These are phyloP conservation scores for Aphelinus certus DNA, from an alignment of 1,140 invertebrate genomes.

Conservation along the genomic window DNA sequence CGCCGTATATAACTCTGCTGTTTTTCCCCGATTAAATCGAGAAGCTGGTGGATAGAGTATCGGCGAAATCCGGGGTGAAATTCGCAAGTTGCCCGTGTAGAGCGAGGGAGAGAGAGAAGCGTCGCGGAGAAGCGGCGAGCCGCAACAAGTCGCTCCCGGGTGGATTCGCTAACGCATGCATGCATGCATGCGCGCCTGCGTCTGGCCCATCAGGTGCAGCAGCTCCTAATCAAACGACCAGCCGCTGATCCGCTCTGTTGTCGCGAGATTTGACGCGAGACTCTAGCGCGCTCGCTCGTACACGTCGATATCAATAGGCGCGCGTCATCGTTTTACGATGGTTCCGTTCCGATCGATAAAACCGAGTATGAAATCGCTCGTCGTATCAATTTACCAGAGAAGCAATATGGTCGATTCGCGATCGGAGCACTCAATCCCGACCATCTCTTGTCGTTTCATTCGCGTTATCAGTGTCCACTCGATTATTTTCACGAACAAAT, in stretches of 20 bases:
- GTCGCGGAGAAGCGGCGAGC: background rate
- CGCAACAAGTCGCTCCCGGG: conserved; percentile 34
- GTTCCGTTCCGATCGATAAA: too few relatives aligned
- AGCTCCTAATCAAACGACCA: conserved; percentile 34
- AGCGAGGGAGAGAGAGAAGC: background rate
- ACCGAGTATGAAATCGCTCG: too few relatives aligned
- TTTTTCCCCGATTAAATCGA: conserved; percentile 46
- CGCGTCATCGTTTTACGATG: too few relatives aligned
- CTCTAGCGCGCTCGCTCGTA: too few relatives aligned
- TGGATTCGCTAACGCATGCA: background rate
- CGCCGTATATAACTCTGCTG: background rate
- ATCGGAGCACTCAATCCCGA: too few relatives aligned
- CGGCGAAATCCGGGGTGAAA: conserved; percentile 41
- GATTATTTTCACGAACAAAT: too few relatives aligned
- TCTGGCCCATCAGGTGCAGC: background rate
- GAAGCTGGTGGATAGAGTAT: background rate
- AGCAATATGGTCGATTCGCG: too few relatives aligned
- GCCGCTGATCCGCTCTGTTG: background rate
- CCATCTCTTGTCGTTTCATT: too few relatives aligned
- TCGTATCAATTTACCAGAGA: too few relatives aligned
- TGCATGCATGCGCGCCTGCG: background rate
- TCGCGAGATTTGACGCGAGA: background rate
- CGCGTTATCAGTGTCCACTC: too few relatives aligned
- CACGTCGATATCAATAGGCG: too few relatives aligned
- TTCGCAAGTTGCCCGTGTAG: conserved; percentile 43